Percentiles rank a stretch among this genome's conserved stretches.
Evolutionary conservation across 2,113 vertebrate species (phyloP).

Genomic region (Cepphus grylle): DNA sequence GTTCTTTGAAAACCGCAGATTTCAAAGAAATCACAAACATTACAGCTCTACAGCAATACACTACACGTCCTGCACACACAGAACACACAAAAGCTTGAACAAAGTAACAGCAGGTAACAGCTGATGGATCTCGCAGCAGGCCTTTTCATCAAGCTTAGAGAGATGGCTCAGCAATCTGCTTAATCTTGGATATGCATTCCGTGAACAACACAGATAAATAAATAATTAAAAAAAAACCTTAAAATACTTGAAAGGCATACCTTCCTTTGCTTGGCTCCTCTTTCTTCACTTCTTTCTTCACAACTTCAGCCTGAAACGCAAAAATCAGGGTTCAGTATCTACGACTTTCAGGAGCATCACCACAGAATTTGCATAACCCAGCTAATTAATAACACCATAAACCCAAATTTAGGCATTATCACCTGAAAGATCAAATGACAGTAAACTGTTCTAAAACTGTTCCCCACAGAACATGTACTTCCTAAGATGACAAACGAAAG

Average conservation of each 20-base stretch:
- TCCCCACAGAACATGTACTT: background rate
- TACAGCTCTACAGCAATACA: background rate
- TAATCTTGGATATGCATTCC: rapidly evolving
- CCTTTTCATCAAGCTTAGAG: background rate
- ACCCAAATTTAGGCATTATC: background rate
- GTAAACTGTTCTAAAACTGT: background rate
- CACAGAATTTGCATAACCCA: too few species aligned
- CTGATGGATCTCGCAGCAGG: background rate
- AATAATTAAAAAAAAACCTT: background rate
- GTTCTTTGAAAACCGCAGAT: background rate
- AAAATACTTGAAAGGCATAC: slow-evolving; percentile 44
- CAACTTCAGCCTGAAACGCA: slow-evolving; percentile 60
- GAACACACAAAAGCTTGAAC: background rate
- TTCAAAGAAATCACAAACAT: background rate
- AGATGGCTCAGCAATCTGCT: background rate
- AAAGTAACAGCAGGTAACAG: background rate
- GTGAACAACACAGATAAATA: rapidly evolving
- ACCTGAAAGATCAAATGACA: background rate
- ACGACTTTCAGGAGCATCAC: background rate
- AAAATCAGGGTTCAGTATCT: background rate
- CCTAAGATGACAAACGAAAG: rapidly evolving
- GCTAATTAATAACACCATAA: background rate
- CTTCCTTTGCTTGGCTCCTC: slow-evolving; percentile 56
- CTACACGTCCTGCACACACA: background rate
- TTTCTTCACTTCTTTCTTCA: slow-evolving; percentile 16